Percentiles rank a stretch among this genome's conserved stretches.
Conservation (phyloP, 2,113 vertebrate genomes). For the Illadopsis cleaveri region DNA sequence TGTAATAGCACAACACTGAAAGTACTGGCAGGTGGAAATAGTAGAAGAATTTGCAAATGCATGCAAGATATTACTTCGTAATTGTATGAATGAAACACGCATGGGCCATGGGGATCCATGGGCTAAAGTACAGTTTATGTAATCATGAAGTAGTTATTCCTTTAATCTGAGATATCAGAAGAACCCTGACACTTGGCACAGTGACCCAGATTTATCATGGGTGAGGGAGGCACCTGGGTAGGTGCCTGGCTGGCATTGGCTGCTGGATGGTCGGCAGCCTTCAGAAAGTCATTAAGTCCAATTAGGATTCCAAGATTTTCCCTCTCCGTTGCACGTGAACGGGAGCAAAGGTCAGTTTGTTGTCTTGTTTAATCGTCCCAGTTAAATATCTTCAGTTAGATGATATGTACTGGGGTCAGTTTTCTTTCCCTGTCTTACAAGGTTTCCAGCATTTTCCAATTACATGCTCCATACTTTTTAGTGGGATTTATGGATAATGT, state of each 20-base stretch:
- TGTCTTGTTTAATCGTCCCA: background rate
- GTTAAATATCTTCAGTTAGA: background rate
- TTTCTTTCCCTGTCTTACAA: background rate
- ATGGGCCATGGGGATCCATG: background rate
- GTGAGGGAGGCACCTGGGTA: background rate
- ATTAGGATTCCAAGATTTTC: background rate
- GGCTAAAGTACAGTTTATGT: constrained; percentile 52
- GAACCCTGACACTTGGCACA: constrained; percentile 52
- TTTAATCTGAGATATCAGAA: constrained; percentile 23
- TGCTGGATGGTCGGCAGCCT: background rate
- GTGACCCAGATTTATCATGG: constrained; percentile 45
- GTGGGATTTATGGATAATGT: background rate
- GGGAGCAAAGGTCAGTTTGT: background rate
- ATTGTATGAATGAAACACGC: background rate
- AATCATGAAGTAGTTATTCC: background rate
- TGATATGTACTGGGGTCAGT: background rate
- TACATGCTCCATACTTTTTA: background rate
- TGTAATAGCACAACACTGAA: background rate
- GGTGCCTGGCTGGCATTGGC: constrained; percentile 40
- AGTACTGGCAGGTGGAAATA: background rate
- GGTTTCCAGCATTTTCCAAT: background rate
- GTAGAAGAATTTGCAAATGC: background rate
- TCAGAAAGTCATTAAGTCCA: background rate
- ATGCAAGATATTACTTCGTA: background rate
- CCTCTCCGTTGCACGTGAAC: background rate